These are phyloP conservation scores for Tachysurus fulvidraco DNA, from an alignment of 2,113 vertebrate genomes.

Conservation along the genomic window DNA sequence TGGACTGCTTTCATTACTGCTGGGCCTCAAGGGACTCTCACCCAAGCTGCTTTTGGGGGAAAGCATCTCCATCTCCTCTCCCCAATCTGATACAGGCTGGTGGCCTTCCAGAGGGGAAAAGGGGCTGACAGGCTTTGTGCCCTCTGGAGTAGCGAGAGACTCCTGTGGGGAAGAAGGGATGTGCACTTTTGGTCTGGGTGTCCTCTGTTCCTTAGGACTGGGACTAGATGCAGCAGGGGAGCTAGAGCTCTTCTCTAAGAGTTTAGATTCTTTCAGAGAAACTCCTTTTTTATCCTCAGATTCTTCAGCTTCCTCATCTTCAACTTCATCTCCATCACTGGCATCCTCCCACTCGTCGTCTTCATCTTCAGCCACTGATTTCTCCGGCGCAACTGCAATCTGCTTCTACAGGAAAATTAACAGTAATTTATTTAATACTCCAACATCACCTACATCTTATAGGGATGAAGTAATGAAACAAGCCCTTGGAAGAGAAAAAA, in stretches of 20 bases:
- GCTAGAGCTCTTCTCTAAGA: constrained; percentile 44
- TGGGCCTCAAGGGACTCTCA: constrained; percentile 67
- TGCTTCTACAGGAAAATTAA: constrained; percentile 55
- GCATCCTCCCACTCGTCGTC: constrained; percentile 71
- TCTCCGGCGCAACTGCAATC: constrained; percentile 53
- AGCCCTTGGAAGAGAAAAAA: not conserved
- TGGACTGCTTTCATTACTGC: constrained; percentile 58
- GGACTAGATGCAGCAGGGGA: constrained; percentile 39
- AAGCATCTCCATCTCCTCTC: constrained; percentile 86
- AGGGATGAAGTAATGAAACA: not conserved
- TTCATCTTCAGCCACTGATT: constrained; percentile 64
- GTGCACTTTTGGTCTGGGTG: constrained; percentile 65
- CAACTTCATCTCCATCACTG: constrained; percentile 61
- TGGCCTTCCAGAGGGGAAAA: constrained; percentile 73
- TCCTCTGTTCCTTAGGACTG: constrained; percentile 69
- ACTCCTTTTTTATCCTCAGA: constrained; percentile 56
- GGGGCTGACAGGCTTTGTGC: constrained; percentile 75
- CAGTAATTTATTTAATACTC: not conserved
- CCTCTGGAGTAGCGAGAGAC: constrained; percentile 59
- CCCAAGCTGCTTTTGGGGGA: constrained; percentile 74
- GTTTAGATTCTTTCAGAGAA: constrained; percentile 50
- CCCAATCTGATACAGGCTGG: constrained; percentile 83
- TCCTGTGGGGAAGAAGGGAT: constrained; percentile 59
- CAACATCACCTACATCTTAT: not conserved
- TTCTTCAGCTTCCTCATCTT: constrained; percentile 50